Percentiles rank a stretch among this genome's conserved stretches.
phyloP scores from a whole-genome alignment of 2,888 invertebrate genomes.

The Aromia moschata region DNA sequence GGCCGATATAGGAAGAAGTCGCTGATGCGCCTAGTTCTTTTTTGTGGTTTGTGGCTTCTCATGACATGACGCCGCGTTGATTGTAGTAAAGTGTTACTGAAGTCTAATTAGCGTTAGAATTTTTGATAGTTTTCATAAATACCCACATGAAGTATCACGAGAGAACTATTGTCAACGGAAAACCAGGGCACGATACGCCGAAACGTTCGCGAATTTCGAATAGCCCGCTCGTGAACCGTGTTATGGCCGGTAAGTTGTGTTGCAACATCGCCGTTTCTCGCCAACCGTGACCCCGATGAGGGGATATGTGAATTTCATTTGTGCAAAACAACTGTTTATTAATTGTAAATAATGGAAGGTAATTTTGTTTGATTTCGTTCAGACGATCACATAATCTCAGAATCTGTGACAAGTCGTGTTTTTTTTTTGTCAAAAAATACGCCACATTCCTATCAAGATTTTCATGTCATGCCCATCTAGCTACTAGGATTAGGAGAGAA shows the following conservation, averaged over 20 bases:
- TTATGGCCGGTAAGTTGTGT: conserved; percentile 81
- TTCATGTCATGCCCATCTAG: conserved; percentile 16
- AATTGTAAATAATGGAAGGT: conserved; percentile 61
- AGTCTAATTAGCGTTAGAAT: conserved; percentile 56
- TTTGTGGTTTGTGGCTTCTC: conserved; percentile 16
- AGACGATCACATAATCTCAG: conserved; percentile 16
- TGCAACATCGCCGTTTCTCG: conserved; percentile 54
- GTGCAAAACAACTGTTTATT: conserved; percentile 54
- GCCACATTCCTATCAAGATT: conserved; percentile 23
- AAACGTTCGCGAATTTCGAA: conserved; percentile 56
- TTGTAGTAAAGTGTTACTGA: conserved; percentile 48
- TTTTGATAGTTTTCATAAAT: conserved; percentile 34
- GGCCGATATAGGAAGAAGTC: conserved; percentile 23
- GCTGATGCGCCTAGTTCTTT: conserved; percentile 19
- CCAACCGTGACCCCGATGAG: conserved; percentile 59
- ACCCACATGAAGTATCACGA: conserved; percentile 55
- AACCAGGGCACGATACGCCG: conserved; percentile 48
- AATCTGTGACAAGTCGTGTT: conserved; percentile 26
- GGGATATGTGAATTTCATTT: conserved; percentile 52
- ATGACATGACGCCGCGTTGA: conserved; percentile 39
- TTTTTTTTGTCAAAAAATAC: conserved; percentile 29
- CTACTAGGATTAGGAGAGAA: conserved; percentile 15
- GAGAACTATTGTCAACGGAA: conserved; percentile 47
- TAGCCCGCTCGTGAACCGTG: conserved; percentile 62
- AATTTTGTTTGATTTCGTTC: conserved; percentile 46